A percentile compares a stretch with the other conserved stretches of the same genome.
These are phyloP conservation scores for Trochalopteron elliotii DNA, from an alignment of 2,113 vertebrate genomes.

Conservation along the genomic window DNA sequence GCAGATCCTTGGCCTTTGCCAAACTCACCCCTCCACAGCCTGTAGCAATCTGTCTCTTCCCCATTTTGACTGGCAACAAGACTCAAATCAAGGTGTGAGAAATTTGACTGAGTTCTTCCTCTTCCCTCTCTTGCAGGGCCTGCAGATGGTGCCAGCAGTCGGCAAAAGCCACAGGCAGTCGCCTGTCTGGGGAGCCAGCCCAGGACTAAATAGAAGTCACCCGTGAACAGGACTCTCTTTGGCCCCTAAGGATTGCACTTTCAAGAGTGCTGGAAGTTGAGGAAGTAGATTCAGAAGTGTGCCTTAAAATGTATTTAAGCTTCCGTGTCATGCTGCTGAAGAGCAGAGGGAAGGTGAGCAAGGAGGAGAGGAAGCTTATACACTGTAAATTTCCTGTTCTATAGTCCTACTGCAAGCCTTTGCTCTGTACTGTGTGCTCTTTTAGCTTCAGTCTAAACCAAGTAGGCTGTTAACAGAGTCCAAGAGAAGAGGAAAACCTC, in stretches of 20 bases:
- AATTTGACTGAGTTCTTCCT: neutral
- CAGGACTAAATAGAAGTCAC: neutral
- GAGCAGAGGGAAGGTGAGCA: neutral
- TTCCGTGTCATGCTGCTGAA: neutral
- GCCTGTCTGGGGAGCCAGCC: neutral
- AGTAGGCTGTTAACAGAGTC: neutral
- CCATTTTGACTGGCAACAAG: neutral
- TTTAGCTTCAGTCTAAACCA: neutral
- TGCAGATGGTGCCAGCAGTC: constrained; percentile 21
- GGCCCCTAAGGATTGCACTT: neutral
- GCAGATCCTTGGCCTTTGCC: neutral
- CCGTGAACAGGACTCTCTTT: neutral
- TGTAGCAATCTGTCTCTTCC: neutral
- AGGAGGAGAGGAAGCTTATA: neutral
- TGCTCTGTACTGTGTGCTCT: neutral
- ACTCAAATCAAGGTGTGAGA: neutral
- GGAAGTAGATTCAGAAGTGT: neutral
- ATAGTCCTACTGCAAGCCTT: neutral
- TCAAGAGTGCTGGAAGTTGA: neutral
- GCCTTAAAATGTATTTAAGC: neutral
- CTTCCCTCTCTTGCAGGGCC: constrained; percentile 20
- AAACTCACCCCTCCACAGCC: neutral
- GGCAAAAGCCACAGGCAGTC: neutral
- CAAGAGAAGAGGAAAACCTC: neutral
- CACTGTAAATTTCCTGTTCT: neutral